phyloP scores from a whole-genome alignment of 2,113 vertebrate genomes.

The Gnathonemus echidnorhynchus region DNA sequence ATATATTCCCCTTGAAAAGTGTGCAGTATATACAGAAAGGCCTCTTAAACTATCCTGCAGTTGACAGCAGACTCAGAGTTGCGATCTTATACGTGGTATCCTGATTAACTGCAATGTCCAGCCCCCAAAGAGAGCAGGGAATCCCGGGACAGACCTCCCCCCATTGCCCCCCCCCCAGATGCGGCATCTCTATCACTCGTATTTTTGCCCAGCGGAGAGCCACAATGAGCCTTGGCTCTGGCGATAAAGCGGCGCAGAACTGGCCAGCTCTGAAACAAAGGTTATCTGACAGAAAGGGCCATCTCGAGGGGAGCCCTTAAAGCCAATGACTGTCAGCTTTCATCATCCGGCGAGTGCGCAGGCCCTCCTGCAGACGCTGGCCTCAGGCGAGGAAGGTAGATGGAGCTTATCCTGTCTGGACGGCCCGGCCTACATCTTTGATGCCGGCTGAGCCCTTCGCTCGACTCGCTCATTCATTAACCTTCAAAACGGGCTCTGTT shows the following conservation, averaged over 20 bases:
- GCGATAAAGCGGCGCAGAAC: constrained; percentile 15
- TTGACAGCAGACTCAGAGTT: background rate
- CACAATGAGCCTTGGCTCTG: constrained; percentile 1
- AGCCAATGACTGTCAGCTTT: constrained; percentile 28
- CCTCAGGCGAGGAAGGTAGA: constrained; percentile 26
- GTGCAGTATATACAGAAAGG: background rate
- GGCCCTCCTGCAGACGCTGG: constrained; percentile 17
- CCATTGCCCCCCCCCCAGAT: background rate
- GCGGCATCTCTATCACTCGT: background rate
- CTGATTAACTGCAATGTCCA: background rate
- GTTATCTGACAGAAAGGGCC: constrained; percentile 20
- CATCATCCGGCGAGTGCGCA: constrained; percentile 11
- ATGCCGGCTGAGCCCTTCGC: constrained; percentile 21
- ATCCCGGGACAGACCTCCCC: background rate
- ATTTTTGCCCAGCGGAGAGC: background rate
- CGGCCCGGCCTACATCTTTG: constrained; percentile 20
- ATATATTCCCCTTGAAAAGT: background rate
- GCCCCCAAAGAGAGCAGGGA: background rate
- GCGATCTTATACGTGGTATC: background rate
- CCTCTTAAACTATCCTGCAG: background rate
- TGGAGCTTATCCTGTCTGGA: constrained; percentile 26
- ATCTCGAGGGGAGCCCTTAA: constrained; percentile 15
- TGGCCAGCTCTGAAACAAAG: constrained; percentile 25
- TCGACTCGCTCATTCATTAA: constrained; percentile 24
- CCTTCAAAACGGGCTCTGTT: constrained; percentile 19